These are phyloP conservation scores for Notolepis coatsorum DNA, from an alignment of 2,797 vertebrate species.

Conservation along the genomic window DNA sequence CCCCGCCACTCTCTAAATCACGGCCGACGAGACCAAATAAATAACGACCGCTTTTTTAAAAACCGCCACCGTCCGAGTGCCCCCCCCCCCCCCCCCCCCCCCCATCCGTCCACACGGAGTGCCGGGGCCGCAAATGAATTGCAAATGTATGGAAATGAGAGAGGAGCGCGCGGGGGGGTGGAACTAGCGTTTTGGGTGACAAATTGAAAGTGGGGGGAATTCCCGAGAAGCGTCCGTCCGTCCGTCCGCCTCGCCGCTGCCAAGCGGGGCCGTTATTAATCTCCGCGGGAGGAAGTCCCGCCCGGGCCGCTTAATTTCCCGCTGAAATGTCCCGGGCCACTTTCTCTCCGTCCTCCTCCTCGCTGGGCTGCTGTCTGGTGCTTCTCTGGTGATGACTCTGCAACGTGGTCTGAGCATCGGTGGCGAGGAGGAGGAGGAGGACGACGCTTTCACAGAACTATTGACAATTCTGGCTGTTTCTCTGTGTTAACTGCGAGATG, in stretches of 20 bases:
- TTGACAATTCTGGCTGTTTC: slow-evolving; percentile 51
- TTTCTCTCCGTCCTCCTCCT: slow-evolving; percentile 39
- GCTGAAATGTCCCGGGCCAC: slow-evolving; percentile 61
- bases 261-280: slow-evolving; percentile 75
- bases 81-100: too few relatives aligned
- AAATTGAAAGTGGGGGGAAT: slow-evolving; percentile 69
- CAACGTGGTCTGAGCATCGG: neutral
- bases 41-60: slow-evolving; percentile 78
- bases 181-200: slow-evolving; percentile 64
- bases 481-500: too few relatives aligned
- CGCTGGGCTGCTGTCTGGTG: too few relatives aligned
- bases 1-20: slow-evolving; percentile 78
- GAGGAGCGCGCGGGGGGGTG: slow-evolving; percentile 44
- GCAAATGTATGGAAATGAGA: slow-evolving; percentile 76
- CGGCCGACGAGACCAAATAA: slow-evolving; percentile 78
- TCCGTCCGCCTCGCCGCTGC: slow-evolving; percentile 59
- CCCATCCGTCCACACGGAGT: slow-evolving; percentile 67
- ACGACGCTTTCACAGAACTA: slow-evolving; percentile 30
- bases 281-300: slow-evolving; percentile 59
- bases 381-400: slow-evolving; percentile 44
- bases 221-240: slow-evolving; percentile 64
- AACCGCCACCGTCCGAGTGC: slow-evolving; percentile 59
- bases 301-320: slow-evolving; percentile 65
- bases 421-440: too few relatives aligned
- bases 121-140: slow-evolving; percentile 74